Conservation (phyloP, 2,888 invertebrate species). For the Latrodectus hesperus region DNA sequence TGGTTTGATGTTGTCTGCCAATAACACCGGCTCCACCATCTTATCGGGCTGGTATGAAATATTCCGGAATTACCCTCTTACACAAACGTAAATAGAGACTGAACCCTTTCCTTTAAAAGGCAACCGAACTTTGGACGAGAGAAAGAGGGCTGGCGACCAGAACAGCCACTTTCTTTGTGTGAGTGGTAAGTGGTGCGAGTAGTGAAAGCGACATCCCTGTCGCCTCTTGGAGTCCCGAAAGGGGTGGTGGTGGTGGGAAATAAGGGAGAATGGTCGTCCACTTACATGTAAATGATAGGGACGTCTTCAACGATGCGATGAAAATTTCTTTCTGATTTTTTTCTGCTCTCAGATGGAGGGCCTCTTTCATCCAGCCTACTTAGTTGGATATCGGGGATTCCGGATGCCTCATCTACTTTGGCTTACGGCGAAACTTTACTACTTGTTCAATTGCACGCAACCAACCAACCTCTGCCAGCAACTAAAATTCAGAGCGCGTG, state of each 20-base stretch:
- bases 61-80: no score
- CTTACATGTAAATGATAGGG: slow-evolving; percentile 53
- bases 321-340: slow-evolving; percentile 8
- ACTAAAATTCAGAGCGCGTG: slow-evolving; percentile 7
- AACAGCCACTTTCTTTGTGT: slow-evolving; percentile 23
- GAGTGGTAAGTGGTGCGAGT: slow-evolving; percentile 19
- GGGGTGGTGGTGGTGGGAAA: neutral
- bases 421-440: neutral
- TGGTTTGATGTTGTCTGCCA: no score
- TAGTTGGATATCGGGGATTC: neutral
- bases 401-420: neutral
- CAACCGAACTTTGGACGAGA: slow-evolving; percentile 1
- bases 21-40: no score
- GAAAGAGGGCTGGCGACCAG: neutral
- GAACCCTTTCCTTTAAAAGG: slow-evolving; percentile 22
- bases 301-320: slow-evolving; percentile 37
- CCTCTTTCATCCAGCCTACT: neutral
- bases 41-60: no score
- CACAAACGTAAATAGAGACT: no score
- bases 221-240: slow-evolving; percentile 18
- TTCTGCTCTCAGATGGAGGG: neutral
- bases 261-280: neutral
- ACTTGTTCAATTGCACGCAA: neutral
- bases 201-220: slow-evolving; percentile 36
- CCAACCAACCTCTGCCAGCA: neutral